A percentile compares a stretch with the other conserved stretches of the same genome.
phyloP scores from a whole-genome alignment of 2,888 invertebrate genomes.

The Invenusta paracnida region DNA sequence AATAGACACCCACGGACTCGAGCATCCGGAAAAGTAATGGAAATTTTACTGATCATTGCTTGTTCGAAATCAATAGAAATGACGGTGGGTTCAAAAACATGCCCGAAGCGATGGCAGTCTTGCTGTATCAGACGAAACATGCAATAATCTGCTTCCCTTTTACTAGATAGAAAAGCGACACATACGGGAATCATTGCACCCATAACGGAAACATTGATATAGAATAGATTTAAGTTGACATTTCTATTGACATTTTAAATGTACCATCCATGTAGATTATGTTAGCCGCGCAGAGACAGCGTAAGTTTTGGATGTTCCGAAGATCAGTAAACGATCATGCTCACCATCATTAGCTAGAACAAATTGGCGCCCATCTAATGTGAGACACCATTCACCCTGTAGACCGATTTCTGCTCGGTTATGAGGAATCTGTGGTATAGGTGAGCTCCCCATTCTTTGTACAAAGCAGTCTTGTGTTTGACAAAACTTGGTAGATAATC shows the following conservation, averaged over 20 bases:
- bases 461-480: slow-evolving; percentile 19
- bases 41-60: not conserved
- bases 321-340: not conserved
- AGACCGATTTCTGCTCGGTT: not conserved
- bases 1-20: slow-evolving; percentile 12
- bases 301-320: not conserved
- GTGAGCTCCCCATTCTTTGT: not conserved
- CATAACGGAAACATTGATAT: not conserved
- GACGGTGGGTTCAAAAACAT: not conserved
- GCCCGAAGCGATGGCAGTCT: slow-evolving; percentile 12
- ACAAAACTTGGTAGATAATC: slow-evolving; percentile 17
- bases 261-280: not conserved
- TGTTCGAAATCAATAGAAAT: slow-evolving; percentile 17
- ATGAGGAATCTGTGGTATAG: slow-evolving; percentile 5
- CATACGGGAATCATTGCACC: not conserved
- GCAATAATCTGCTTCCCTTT: not conserved
- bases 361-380: not conserved
- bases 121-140: slow-evolving; percentile 23
- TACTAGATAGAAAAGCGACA: slow-evolving; percentile 22
- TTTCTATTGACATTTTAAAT: not conserved
- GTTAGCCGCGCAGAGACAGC: not conserved
- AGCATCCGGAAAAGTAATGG: slow-evolving; percentile 16
- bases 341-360: not conserved
- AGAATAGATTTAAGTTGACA: not conserved
- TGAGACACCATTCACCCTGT: not conserved